A percentile compares a stretch with the other conserved stretches of the same genome.
Evolutionary conservation across 2,888 invertebrate genomes (phyloP).

Genomic region (Brachycybe producta): DNA sequence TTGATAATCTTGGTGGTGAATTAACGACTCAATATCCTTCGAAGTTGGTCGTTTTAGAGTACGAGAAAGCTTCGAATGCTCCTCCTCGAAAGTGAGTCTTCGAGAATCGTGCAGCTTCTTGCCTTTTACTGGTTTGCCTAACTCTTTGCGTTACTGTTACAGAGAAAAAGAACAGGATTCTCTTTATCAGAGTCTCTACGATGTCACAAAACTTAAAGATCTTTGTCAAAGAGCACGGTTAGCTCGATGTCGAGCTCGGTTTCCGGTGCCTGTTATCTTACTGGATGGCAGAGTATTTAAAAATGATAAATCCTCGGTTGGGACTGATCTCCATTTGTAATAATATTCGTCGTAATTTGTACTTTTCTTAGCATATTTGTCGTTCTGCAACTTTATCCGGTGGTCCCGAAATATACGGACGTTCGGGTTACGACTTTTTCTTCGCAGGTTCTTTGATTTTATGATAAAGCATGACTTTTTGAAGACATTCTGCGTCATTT

Average conservation of each 20-base stretch:
- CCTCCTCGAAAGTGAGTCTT: background rate
- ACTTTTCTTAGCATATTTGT: slow-evolving; percentile 31
- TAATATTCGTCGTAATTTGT: slow-evolving; percentile 11
- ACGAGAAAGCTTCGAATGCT: too few species aligned
- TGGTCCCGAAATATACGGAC: slow-evolving; percentile 57
- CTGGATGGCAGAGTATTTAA: slow-evolving; percentile 51
- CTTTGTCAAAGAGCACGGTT: slow-evolving; percentile 52
- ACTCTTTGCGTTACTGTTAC: too few species aligned
- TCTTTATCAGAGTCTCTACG: slow-evolving; percentile 30
- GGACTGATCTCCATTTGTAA: background rate
- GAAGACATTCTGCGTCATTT: background rate
- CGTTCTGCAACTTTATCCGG: slow-evolving; percentile 61
- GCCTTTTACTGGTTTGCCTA: too few species aligned
- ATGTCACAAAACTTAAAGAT: slow-evolving; percentile 46
- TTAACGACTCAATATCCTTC: slow-evolving; percentile 58
- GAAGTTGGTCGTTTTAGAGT: slow-evolving; percentile 50
- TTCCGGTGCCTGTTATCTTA: slow-evolving; percentile 62
- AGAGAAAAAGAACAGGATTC: slow-evolving; percentile 10
- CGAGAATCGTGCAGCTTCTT: too few species aligned
- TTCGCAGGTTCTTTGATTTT: slow-evolving; percentile 34
- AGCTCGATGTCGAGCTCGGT: slow-evolving; percentile 60
- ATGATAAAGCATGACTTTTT: background rate
- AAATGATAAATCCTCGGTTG: too few species aligned
- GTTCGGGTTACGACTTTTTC: slow-evolving; percentile 46
- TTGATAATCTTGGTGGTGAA: slow-evolving; percentile 52